Evolutionary conservation across 2,113 vertebrate genomes (phyloP).

Genomic region (Sebastes fasciatus): DNA sequence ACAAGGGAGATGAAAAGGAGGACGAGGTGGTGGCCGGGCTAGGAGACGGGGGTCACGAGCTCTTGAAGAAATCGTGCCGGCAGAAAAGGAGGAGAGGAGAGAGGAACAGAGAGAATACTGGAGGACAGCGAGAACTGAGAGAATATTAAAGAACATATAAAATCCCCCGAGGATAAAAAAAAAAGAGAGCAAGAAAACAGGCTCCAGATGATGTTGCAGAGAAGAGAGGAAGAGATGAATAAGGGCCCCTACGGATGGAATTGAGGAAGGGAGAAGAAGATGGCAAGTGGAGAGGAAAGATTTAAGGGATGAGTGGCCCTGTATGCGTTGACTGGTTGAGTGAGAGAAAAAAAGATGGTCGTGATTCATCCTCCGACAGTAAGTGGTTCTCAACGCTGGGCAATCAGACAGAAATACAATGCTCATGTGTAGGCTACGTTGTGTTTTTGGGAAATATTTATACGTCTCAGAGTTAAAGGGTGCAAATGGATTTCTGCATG

Average conservation of each 20-base stretch:
- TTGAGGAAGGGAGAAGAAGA: slow-evolving; percentile 41
- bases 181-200: slow-evolving; percentile 52
- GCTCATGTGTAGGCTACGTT: slow-evolving; percentile 24
- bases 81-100: slow-evolving; percentile 22
- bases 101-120: slow-evolving; percentile 64
- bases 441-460: slow-evolving; percentile 62
- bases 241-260: slow-evolving; percentile 40
- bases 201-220: slow-evolving; percentile 65
- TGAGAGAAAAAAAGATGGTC: slow-evolving; percentile 41
- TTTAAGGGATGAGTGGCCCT: slow-evolving; percentile 65
- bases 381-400: slow-evolving; percentile 59
- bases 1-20: slow-evolving; percentile 30
- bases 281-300: slow-evolving; percentile 51
- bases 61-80: slow-evolving; percentile 39
- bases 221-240: slow-evolving; percentile 64
- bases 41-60: slow-evolving; percentile 45
- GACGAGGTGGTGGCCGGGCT: slow-evolving; percentile 34
- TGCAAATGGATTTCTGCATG: slow-evolving; percentile 64
- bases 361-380: slow-evolving; percentile 69
- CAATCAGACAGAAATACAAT: slow-evolving; percentile 55
- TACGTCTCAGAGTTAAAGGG: slow-evolving; percentile 59
- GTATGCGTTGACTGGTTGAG: slow-evolving; percentile 57
- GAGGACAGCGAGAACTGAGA: slow-evolving; percentile 68
- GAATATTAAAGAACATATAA: slow-evolving; percentile 74
- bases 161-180: slow-evolving; percentile 56